Conservation (phyloP, 2,113 vertebrate genomes). For the Lepidothrix coronata region DNA sequence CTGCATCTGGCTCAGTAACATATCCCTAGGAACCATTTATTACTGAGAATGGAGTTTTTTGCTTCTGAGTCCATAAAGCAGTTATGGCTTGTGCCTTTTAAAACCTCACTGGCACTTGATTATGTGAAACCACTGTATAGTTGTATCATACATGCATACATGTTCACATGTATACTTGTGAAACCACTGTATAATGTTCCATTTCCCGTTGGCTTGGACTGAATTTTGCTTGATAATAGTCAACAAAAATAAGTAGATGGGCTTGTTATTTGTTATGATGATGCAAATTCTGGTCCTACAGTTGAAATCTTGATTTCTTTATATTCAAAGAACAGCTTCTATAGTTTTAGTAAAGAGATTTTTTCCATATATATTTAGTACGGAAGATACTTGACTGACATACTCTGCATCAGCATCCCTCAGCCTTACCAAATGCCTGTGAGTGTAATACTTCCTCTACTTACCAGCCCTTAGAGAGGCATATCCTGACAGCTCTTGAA, state of each 20-base stretch:
- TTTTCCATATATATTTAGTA: background rate
- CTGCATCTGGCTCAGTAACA: background rate
- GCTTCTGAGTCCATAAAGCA: background rate
- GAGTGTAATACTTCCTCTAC: background rate
- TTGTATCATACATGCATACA: background rate
- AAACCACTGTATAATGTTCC: background rate
- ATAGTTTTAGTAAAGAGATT: background rate
- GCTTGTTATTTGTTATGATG: background rate
- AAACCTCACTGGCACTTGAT: background rate
- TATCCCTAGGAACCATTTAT: background rate
- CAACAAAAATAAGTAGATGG: background rate
- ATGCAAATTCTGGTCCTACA: background rate
- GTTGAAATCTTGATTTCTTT: background rate
- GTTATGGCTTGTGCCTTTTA: background rate
- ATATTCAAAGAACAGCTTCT: background rate
- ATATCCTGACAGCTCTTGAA: background rate
- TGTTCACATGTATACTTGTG: background rate
- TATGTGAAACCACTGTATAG: background rate
- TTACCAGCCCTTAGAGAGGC: background rate
- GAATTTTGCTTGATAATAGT: background rate
- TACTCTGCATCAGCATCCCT: background rate
- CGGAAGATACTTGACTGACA: background rate
- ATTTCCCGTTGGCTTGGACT: background rate
- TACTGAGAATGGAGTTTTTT: background rate
- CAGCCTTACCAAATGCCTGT: background rate